phyloP scores from a whole-genome alignment of 2,888 invertebrate genomes.

The Drosophila setosimentum region DNA sequence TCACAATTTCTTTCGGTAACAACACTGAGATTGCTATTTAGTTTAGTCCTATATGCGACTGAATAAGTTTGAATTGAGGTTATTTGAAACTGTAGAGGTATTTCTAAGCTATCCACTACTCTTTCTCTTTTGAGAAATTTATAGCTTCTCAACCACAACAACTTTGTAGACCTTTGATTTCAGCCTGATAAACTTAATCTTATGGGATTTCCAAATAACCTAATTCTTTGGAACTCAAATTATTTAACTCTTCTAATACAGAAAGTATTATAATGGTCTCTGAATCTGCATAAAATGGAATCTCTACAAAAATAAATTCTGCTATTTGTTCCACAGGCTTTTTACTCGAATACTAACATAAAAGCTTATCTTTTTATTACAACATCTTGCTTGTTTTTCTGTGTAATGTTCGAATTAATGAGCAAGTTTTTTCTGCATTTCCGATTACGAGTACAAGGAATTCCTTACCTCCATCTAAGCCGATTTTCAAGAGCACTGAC shows the following conservation, averaged over 20 bases:
- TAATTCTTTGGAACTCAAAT: too few species aligned
- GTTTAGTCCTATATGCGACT: constrained; percentile 1
- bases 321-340: neutral
- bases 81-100: neutral
- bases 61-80: neutral
- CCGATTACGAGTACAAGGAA: neutral
- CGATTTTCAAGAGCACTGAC: too few species aligned
- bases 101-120: neutral
- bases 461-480: neutral
- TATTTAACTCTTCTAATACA: neutral
- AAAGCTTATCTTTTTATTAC: neutral
- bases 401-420: neutral
- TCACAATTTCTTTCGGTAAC: constrained; percentile 36
- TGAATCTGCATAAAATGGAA: neutral
- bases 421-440: neutral
- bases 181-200: neutral
- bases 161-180: neutral
- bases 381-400: neutral
- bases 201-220: too few species aligned
- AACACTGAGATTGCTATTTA: constrained; percentile 32
- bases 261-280: neutral
- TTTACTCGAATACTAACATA: neutral
- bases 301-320: neutral
- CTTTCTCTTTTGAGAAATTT: neutral
- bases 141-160: neutral